phyloP scores from a whole-genome alignment of 92 coral and sea anemone genomes.

The Phenganax subtilis region DNA sequence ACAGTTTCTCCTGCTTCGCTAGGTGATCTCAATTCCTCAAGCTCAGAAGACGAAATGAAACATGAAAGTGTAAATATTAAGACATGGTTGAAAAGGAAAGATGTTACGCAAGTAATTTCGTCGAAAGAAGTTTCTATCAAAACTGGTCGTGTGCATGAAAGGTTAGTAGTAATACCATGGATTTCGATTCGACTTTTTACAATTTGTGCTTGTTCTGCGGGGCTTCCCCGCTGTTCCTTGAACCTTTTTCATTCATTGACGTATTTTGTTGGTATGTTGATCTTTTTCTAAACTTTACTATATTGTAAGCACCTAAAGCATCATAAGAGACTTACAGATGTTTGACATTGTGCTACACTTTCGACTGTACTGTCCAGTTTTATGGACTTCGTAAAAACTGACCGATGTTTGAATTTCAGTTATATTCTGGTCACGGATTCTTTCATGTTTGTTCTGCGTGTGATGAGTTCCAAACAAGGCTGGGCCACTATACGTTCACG shows the following conservation, averaged over 20 bases:
- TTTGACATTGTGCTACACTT: neutral
- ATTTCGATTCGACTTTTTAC: neutral
- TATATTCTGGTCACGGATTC: conserved; percentile 79
- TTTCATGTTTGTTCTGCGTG: conserved; percentile 82
- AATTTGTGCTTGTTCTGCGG: no score
- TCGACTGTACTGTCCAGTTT: neutral
- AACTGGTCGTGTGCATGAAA: conserved; percentile 58
- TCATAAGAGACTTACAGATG: neutral
- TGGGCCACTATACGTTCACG: conserved; percentile 91
- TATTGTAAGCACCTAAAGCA: no score
- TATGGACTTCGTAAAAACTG: neutral
- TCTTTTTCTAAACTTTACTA: no score
- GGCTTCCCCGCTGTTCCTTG: no score
- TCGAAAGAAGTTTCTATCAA: conserved; percentile 64
- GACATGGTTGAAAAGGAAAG: conserved; percentile 95
- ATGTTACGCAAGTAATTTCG: conserved; percentile 62
- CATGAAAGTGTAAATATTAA: conserved; percentile 79
- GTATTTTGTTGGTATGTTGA: no score
- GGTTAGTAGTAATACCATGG: conserved; percentile 46
- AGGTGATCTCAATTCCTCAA: conserved; percentile 69
- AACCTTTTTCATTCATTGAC: no score
- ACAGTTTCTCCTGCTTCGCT: conserved; percentile 32
- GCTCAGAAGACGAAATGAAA: conserved; percentile 87
- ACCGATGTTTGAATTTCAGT: conserved; percentile 42
- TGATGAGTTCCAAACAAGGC: conserved; percentile 71